Conservation (phyloP, 2,113 vertebrate species). For the Pandion haliaetus region DNA sequence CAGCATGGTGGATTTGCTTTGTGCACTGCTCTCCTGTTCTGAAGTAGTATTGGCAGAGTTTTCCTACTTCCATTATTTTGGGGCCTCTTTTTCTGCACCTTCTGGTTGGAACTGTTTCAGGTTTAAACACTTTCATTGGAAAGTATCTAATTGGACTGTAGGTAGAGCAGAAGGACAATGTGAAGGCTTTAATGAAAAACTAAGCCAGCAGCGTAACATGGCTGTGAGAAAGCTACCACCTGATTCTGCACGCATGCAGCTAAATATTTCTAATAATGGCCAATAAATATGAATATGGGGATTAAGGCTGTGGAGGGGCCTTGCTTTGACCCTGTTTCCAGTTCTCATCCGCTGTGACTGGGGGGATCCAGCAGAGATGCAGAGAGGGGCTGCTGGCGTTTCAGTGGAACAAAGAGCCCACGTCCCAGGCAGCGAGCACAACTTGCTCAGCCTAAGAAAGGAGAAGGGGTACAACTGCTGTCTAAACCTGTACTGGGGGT, state of each 20-base stretch:
- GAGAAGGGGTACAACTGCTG: background rate
- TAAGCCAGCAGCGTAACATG: background rate
- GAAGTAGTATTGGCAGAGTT: background rate
- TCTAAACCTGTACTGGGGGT: background rate
- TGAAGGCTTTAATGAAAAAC: background rate
- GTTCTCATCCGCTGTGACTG: background rate
- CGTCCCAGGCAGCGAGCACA: accelerated
- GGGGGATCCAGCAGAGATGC: background rate
- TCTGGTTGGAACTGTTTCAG: background rate
- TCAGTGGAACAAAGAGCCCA: background rate
- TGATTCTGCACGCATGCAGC: background rate
- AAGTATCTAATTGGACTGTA: background rate
- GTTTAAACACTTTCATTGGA: background rate
- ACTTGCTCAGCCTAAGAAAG: background rate
- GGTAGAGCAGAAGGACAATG: background rate
- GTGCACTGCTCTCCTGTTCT: background rate
- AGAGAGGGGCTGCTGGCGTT: background rate
- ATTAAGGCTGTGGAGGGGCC: background rate
- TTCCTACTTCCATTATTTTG: background rate
- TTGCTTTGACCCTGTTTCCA: background rate
- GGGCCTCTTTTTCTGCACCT: background rate
- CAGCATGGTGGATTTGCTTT: background rate
- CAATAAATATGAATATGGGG: background rate
- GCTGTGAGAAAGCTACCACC: background rate
- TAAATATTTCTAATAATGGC: background rate